Evolutionary conservation across 2,888 invertebrate genomes (phyloP).

Genomic region (Cosmopolites sordidus): DNA sequence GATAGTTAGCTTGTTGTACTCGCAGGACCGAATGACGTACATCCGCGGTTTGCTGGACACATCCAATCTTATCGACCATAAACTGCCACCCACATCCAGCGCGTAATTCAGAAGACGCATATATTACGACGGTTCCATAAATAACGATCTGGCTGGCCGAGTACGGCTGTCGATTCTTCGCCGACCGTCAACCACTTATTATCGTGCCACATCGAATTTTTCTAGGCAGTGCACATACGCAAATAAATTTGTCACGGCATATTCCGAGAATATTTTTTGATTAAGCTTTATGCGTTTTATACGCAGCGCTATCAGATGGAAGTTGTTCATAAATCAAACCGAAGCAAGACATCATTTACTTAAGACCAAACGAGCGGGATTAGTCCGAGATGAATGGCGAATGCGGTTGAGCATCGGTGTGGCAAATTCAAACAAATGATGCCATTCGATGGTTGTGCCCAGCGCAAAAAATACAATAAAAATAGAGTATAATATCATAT

Average conservation of each 20-base stretch:
- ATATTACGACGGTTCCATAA: constrained; percentile 19
- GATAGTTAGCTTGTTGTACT: no score
- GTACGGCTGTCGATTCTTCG: constrained; percentile 19
- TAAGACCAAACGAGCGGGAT: constrained; percentile 27
- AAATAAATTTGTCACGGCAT: constrained; percentile 32
- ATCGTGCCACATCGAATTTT: constrained; percentile 21
- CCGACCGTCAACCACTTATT: constrained; percentile 17
- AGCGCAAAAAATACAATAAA: no score
- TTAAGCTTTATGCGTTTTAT: constrained; percentile 33
- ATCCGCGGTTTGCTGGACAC: no score
- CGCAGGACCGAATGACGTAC: no score
- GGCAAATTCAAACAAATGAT: no score
- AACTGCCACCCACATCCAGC: constrained; percentile 12
- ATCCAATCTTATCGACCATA: not conserved
- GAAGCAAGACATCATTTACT: constrained; percentile 34
- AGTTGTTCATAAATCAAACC: constrained; percentile 28
- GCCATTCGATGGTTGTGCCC: no score
- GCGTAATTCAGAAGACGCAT: constrained; percentile 23
- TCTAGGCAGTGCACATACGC: constrained; percentile 17
- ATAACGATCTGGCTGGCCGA: constrained; percentile 9
- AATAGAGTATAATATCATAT: no score
- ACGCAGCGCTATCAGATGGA: constrained; percentile 29
- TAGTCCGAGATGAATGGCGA: constrained; percentile 19
- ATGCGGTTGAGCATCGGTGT: no score
- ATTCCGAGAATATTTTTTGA: constrained; percentile 32